Conservation (phyloP, 2,113 vertebrate species). For the Neotoma lepida region DNA sequence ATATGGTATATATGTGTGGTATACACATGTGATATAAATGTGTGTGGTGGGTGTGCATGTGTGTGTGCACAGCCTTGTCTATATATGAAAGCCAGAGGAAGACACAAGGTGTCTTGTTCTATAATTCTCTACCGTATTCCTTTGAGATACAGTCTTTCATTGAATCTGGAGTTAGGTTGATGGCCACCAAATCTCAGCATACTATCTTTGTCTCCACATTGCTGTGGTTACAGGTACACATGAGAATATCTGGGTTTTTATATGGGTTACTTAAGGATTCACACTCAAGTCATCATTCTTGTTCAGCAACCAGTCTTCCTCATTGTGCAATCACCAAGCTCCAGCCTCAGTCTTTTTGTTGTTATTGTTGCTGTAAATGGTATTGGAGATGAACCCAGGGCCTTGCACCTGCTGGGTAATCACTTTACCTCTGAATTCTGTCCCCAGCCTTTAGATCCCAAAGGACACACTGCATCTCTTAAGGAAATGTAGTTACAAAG, state of each 20-base stretch:
- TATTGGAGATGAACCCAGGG: background rate
- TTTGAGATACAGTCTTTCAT: background rate
- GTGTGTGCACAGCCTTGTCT: background rate
- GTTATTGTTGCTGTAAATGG: background rate
- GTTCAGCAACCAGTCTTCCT: background rate
- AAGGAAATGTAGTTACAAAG: constrained; percentile 57
- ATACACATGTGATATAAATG: background rate
- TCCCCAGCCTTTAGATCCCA: background rate
- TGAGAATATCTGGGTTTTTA: background rate
- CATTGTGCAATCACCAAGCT: no score
- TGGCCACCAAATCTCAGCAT: no score
- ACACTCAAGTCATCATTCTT: background rate
- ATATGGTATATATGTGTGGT: background rate
- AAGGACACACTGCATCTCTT: constrained; percentile 20
- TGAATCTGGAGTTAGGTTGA: background rate
- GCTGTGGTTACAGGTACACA: background rate
- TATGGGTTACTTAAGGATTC: background rate
- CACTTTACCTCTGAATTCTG: background rate
- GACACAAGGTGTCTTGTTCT: background rate
- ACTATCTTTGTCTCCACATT: background rate
- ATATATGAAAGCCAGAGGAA: background rate
- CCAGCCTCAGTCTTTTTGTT: background rate
- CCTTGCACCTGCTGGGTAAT: background rate
- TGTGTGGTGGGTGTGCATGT: background rate
- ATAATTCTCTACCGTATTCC: background rate